phyloP scores from a whole-genome alignment of 1,140 invertebrate species.

The Anagrus nilaparvatae region DNA sequence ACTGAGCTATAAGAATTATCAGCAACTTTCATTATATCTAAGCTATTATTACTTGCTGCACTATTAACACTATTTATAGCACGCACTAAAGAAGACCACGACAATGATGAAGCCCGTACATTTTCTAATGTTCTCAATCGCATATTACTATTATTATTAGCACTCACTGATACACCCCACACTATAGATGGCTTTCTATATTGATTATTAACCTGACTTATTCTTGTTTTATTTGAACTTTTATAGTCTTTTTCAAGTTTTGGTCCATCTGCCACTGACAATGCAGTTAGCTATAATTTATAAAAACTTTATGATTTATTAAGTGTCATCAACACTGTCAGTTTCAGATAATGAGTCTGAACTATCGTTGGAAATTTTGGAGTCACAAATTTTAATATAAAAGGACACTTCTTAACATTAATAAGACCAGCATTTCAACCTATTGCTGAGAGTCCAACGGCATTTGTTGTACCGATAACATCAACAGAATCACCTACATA shows the following conservation, averaged over 20 bases:
- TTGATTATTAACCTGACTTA: not conserved
- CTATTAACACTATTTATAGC: slow-evolving; percentile 54
- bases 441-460: slow-evolving; percentile 48
- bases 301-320: no score
- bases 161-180: slow-evolving; percentile 37
- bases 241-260: slow-evolving; percentile 22
- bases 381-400: slow-evolving; percentile 31
- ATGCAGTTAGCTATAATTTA: slow-evolving; percentile 39
- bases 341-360: no score
- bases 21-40: slow-evolving; percentile 25
- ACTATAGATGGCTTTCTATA: slow-evolving; percentile 37
- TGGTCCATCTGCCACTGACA: slow-evolving; percentile 40
- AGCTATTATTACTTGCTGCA: slow-evolving; percentile 31
- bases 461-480: slow-evolving; percentile 61
- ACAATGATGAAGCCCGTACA: slow-evolving; percentile 36
- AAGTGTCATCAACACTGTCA: no score
- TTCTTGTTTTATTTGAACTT: slow-evolving; percentile 14
- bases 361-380: no score
- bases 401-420: slow-evolving; percentile 41
- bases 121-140: slow-evolving; percentile 37
- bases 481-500: slow-evolving; percentile 50
- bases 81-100: slow-evolving; percentile 44
- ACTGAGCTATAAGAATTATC: slow-evolving; percentile 35
- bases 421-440: slow-evolving; percentile 49
- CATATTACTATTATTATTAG: slow-evolving; percentile 10